Evolutionary conservation across 2,888 invertebrate genomes (phyloP), one percentile per base, ranked within the genome.

Genomic region (Tridacna crocea): DNA sequence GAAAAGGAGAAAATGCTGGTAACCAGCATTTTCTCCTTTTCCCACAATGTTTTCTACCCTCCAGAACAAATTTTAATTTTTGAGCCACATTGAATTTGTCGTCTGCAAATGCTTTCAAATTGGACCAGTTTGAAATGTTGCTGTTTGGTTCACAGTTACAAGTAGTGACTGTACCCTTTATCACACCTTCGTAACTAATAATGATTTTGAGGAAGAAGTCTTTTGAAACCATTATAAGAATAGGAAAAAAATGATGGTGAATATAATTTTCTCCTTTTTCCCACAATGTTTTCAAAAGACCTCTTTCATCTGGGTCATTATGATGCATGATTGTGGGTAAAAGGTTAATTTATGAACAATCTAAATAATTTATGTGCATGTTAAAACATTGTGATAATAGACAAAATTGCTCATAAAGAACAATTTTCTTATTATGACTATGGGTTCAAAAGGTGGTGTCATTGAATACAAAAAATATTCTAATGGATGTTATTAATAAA

Each of bases 11-110:
- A 55, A 55, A 36, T 36, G 6, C 61, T 61, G n/a, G 22, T 61
- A 22, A 61, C 22, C n/a, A 61, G 61, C 61, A 61, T n/a, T 61
- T 61, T 61, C 61, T 61, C 24, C 61, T 13, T 61, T 61, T n/a
- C 6, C 61, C 61, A n/a, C 61, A 61, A 61, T 22, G 22, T 61
- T 61, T 55, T 61, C n/a, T 61, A 61, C 61, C 22, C 0, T n/a
- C 8, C 19, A 61, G n/a, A 24, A 61, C 61, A n/a, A n/a, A n/a
- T 13, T 8, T 22, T 22, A 61, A 61, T 0, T 61, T 19, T 22
- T n/a, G 12, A 3, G n/a, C 22, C 24, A 19, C n/a, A 1, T 61
- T 19, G 2, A 61, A 61, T 13, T 4, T 61, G 61, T 61, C 10
- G 61, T 61, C 61, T 61, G 61, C 61, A 61, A 61, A 13, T n/a